Base-by-base conservation (phyloP, 2,113 vertebrate species). In the Elachura formosa region DNA sequence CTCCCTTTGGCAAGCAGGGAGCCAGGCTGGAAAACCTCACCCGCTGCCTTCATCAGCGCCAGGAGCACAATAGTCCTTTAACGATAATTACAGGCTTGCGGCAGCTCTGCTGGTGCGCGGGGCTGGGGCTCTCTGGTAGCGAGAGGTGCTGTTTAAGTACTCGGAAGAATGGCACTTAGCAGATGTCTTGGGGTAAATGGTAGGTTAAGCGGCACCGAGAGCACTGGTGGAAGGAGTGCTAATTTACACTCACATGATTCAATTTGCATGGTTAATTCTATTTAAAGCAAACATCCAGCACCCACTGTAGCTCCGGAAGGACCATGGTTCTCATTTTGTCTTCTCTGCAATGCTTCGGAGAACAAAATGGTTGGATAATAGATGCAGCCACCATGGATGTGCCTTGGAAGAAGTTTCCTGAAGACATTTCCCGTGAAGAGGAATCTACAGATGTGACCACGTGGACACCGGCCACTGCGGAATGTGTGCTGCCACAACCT, bases 41-140 rank as follows among this genome's bases (percentile, higher is more conserved):
- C 72, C 86, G 48, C 94, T n/a, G 40, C 77, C 77, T 92, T 96
- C 68, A 91, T 92, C 77, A 91, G 76, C 43, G 22, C 87, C 66
- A 93, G 83, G 52, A 48, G 74, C 97, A 96, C 94, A 97, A 97
- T 95, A 87, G 96, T 5, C 67, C 95, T 94, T 87, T 96, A 96
- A 97, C 96, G 96, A 96, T 96, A 97, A 97, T 97, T 88, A 86
- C 84, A 97, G 96, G 91, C 92, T 97, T 97, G 90, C 12, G 10
- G 85, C 67, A 82, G 96, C 93, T 87, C 89, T 67, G 79, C 73
- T 74, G 34, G 52, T 92, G 67, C 25, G 5, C 15, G 34, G 40
- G 62, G 90, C 76, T 73, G 84, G 84, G 77, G 48, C 64, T 80
- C 40, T 94, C 90, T 87, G 59, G 59, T 88, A 92, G 52, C 55